Base-by-base conservation (phyloP, 2,888 invertebrate genomes). In the Litoditis marina region DNA sequence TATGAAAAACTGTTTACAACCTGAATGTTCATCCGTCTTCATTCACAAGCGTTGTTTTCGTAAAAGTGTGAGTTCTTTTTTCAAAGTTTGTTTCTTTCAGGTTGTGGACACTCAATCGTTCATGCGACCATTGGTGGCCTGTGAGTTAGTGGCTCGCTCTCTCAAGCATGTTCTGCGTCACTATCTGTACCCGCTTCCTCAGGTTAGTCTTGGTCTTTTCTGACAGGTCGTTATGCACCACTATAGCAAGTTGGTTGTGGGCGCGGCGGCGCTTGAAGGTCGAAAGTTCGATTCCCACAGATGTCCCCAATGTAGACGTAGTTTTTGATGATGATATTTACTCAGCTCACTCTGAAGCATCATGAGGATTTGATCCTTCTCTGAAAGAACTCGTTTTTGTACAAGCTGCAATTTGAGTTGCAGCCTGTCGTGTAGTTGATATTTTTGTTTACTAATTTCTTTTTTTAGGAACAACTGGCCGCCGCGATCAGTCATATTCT, bases 401-500 rank as follows among this genome's bases (percentile, higher is more conserved):
- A n/a, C n/a, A n/a, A n/a, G n/a, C n/a, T n/a, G n/a, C n/a, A n/a
- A n/a, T n/a, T n/a, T n/a, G n/a, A n/a, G n/a, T n/a, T n/a, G n/a
- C n/a, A n/a, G n/a, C n/a, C n/a, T n/a, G n/a, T n/a, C n/a, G n/a
- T n/a, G n/a, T n/a, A n/a, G n/a, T n/a, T n/a, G n/a, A n/a, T n/a
- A n/a, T n/a, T n/a, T n/a, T n/a, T n/a, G n/a, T n/a, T n/a, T n/a
- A n/a, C n/a, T n/a, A n/a, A n/a, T 36, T 36, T 36, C 36, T 36
- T 28, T 22, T 31, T 31, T n/a, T n/a, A 31, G 49, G 66, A 69
- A 30, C 65, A 68, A 32, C 86, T 94, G 68, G 90, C 94, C 0
- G 88, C 90, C 1, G 94, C 92, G 1, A 90, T 94, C 59, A 91
- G 93, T 67, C 98, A 96, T 85, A 96, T 96, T 85, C 87, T 98